Conservation (phyloP, 2,888 invertebrate genomes). For the Drosophila cyrtoloma region DNA sequence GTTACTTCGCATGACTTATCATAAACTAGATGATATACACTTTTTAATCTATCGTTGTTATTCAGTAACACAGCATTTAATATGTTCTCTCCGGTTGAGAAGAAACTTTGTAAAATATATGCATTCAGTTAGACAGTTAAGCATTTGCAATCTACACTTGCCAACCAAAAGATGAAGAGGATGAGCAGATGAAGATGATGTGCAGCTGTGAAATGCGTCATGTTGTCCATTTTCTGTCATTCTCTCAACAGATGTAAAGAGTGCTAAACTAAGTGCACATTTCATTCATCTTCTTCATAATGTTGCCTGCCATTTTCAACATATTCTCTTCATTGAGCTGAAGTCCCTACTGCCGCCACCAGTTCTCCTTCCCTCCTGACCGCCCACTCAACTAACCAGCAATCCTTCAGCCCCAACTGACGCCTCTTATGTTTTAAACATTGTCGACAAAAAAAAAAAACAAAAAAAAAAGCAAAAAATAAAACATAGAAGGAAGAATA, state of each 20-base stretch:
- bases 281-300: conserved; percentile 56
- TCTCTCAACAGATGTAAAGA: conserved; percentile 25
- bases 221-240: conserved; percentile 37
- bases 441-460: conserved; percentile 46
- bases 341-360: not conserved
- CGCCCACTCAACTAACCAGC: conserved; percentile 27
- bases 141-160: conserved; percentile 10
- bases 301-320: conserved; percentile 57
- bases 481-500: conserved; percentile 23
- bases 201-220: conserved; percentile 33
- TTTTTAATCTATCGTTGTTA: not conserved
- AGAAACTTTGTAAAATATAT: not conserved
- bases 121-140: not conserved
- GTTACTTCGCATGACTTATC: not conserved
- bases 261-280: conserved; percentile 25
- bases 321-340: conserved; percentile 23
- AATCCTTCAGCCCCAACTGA: conserved; percentile 47
- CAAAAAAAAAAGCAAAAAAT: conserved; percentile 7
- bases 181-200: not conserved
- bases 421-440: conserved; percentile 73
- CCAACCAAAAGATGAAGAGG: not conserved
- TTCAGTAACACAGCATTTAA: not conserved
- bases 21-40: not conserved
- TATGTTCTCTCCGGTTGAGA: not conserved
- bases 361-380: not conserved